These are phyloP conservation scores for Scotopteryx bipunctaria DNA, from an alignment of 2,888 invertebrate species.

Conservation along the genomic window DNA sequence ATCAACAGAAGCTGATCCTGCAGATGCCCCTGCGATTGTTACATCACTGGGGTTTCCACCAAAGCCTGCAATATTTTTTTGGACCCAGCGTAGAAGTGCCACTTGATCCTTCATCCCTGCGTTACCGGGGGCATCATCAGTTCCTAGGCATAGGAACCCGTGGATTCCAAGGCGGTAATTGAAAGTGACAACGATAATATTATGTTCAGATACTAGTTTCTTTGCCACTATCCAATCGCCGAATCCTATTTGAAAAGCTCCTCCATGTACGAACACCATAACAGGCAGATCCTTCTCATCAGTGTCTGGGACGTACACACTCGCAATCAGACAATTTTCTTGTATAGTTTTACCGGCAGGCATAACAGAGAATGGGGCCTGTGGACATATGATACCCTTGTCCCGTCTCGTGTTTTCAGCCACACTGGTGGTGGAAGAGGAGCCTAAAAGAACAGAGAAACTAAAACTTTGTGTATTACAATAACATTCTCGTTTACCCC, in stretches of 20 bases:
- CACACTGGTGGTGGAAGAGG: slow-evolving; percentile 42
- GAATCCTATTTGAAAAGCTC: slow-evolving; percentile 41
- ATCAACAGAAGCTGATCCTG: slow-evolving; percentile 48
- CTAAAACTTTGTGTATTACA: too few relatives aligned
- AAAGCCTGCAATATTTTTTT: slow-evolving; percentile 49
- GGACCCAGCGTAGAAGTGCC: slow-evolving; percentile 49
- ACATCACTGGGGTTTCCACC: slow-evolving; percentile 56
- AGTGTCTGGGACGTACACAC: slow-evolving; percentile 58
- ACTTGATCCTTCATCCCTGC: slow-evolving; percentile 58
- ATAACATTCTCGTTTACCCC: too few relatives aligned
- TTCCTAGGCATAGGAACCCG: slow-evolving; percentile 50
- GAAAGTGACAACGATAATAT: slow-evolving; percentile 42
- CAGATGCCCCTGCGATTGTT: slow-evolving; percentile 48
- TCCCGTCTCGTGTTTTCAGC: background rate
- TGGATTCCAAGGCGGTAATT: slow-evolving; percentile 47
- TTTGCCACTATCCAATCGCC: slow-evolving; percentile 32
- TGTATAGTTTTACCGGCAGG: background rate
- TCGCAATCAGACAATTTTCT: slow-evolving; percentile 63
- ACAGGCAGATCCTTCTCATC: slow-evolving; percentile 44
- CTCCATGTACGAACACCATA: slow-evolving; percentile 47
- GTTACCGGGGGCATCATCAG: slow-evolving; percentile 49
- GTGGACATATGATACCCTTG: slow-evolving; percentile 1
- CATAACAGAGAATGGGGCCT: background rate
- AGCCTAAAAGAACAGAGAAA: too few relatives aligned
- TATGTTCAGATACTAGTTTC: slow-evolving; percentile 37